These are phyloP conservation scores for Aporrectodea caliginosa DNA, from an alignment of 1,140 invertebrate genomes.

Conservation along the genomic window DNA sequence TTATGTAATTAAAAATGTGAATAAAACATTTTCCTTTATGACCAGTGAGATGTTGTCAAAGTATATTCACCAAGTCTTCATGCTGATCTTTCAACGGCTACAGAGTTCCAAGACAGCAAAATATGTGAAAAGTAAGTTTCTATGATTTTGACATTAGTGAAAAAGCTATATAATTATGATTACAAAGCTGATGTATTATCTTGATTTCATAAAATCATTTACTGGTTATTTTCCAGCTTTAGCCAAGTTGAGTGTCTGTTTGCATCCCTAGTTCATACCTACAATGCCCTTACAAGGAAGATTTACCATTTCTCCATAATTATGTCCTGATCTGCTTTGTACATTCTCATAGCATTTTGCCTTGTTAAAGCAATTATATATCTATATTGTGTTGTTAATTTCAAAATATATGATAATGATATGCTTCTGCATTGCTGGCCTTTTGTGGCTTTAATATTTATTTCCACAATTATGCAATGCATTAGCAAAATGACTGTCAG, in stretches of 20 bases:
- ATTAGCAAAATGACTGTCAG: no score
- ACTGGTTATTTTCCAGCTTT: not conserved
- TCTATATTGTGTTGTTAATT: no score
- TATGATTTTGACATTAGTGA: not conserved
- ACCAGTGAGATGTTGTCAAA: conserved; percentile 62
- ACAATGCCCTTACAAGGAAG: no score
- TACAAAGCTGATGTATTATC: not conserved
- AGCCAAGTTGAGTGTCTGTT: not conserved
- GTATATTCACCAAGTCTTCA: conserved; percentile 83
- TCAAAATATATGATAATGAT: no score
- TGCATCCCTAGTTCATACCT: no score
- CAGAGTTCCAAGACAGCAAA: conserved; percentile 91
- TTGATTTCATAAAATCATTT: not conserved
- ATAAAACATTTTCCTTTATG: conserved; percentile 32
- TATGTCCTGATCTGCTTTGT: not conserved
- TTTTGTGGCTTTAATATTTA: no score
- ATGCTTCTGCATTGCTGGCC: no score
- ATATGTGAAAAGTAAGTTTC: conserved; percentile 69
- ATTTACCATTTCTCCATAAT: no score
- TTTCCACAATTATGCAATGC: no score
- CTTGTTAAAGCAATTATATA: no score
- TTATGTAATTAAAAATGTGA: not conserved
- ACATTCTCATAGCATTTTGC: no score
- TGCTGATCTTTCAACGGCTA: conserved; percentile 84
- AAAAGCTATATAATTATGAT: not conserved